Conservation (phyloP, 2,888 invertebrate genomes). For the Hartigia nigra region DNA sequence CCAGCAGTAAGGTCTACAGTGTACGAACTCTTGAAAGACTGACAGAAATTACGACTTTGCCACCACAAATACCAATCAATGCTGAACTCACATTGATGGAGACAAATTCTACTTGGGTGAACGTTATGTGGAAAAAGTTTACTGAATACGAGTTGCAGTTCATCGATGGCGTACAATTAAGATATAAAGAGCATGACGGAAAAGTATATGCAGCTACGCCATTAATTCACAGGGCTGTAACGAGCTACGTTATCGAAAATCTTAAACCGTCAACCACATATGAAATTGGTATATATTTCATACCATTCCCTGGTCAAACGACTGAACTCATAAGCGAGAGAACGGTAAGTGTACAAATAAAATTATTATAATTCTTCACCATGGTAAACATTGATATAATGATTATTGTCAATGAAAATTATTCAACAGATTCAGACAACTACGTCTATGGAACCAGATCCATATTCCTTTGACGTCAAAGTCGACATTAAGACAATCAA, state of each 20-base stretch:
- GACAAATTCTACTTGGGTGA: constrained; percentile 82
- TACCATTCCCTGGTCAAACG: constrained; percentile 83
- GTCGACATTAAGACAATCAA: constrained; percentile 82
- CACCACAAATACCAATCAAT: constrained; percentile 76
- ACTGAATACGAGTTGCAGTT: constrained; percentile 83
- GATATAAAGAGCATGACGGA: constrained; percentile 84
- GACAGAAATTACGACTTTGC: constrained; percentile 68
- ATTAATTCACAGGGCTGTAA: constrained; percentile 83
- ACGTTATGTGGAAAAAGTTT: constrained; percentile 85
- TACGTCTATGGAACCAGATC: constrained; percentile 70
- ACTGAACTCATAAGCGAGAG: constrained; percentile 80
- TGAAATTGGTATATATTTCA: constrained; percentile 85
- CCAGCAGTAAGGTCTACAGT: constrained; percentile 80
- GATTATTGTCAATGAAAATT: background rate
- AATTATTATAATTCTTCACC: background rate
- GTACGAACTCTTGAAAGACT: constrained; percentile 75
- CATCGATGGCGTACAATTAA: constrained; percentile 88
- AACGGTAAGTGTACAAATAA: constrained; percentile 68
- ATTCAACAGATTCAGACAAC: constrained; percentile 51
- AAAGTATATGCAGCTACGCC: constrained; percentile 88
- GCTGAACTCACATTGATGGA: constrained; percentile 79
- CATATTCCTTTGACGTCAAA: constrained; percentile 84
- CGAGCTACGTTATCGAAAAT: constrained; percentile 81
- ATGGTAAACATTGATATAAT: background rate
- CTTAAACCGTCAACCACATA: constrained; percentile 83